phyloP scores from a whole-genome alignment of 2,797 vertebrate species.

The Pseudochaenichthys georgianus region DNA sequence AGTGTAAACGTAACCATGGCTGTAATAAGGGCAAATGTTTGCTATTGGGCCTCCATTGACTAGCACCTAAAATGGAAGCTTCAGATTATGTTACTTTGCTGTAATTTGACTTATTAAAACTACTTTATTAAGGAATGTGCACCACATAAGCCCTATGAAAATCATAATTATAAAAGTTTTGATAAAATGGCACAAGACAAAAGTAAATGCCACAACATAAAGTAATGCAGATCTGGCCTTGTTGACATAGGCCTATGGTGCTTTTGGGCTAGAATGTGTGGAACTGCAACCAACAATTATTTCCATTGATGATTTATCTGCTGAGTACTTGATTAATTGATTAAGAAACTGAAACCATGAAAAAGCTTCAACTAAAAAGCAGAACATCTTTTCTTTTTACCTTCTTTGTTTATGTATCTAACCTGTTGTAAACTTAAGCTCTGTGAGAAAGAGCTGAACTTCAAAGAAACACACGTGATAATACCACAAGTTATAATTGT shows the following conservation, averaged over 20 bases:
- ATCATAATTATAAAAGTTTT: too few species aligned
- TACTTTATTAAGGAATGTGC: not conserved
- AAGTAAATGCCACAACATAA: not conserved
- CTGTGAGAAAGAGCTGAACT: too few species aligned
- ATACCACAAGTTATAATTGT: not conserved
- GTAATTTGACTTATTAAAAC: too few species aligned
- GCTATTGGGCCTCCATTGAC: not conserved
- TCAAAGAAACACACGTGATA: too few species aligned
- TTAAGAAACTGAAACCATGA: not conserved
- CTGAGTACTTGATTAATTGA: not conserved
- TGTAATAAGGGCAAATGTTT: not conserved
- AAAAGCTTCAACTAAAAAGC: not conserved
- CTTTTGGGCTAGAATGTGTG: too few species aligned
- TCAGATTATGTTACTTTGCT: too few species aligned
- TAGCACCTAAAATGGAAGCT: too few species aligned
- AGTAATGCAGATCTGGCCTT: not conserved
- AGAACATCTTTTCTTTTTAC: not conserved
- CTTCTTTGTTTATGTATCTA: too few species aligned
- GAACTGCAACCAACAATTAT: not conserved
- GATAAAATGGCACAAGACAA: too few species aligned
- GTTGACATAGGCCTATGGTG: not conserved
- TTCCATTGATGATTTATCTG: not conserved
- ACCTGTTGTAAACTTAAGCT: too few species aligned
- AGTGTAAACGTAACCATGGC: not conserved
- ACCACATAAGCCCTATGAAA: not conserved